Percentiles rank a stretch among this genome's conserved stretches.
Evolutionary conservation across 2,888 invertebrate species (phyloP).

Genomic region (Hylaea fasciaria): DNA sequence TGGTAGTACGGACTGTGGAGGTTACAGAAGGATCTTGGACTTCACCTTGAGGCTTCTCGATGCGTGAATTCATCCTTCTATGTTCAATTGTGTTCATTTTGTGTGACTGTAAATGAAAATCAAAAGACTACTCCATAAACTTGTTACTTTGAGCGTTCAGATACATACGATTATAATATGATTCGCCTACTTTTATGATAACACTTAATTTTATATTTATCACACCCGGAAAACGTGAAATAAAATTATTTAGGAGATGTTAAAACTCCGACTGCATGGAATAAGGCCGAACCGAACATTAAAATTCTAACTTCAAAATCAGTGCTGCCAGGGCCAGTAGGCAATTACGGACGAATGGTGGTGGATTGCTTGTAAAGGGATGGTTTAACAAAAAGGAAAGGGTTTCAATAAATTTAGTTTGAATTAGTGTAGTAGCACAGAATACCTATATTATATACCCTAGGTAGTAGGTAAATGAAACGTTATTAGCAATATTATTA

Average conservation of each 20-base stretch:
- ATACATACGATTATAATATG: neutral
- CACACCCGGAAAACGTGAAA: constrained; percentile 4
- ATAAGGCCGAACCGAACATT: too few relatives aligned
- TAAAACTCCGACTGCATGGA: neutral
- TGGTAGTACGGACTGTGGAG: constrained; percentile 63
- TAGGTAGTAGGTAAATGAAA: too few relatives aligned
- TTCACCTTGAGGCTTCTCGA: constrained; percentile 63
- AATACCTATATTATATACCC: too few relatives aligned
- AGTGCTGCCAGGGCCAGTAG: too few relatives aligned
- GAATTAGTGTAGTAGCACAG: too few relatives aligned
- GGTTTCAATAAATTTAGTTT: too few relatives aligned
- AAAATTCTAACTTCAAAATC: too few relatives aligned
- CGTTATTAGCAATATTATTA: too few relatives aligned
- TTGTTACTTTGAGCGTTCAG: neutral
- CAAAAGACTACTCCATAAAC: neutral
- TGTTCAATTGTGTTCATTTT: constrained; percentile 56
- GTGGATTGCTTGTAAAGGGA: too few relatives aligned
- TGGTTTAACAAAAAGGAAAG: too few relatives aligned
- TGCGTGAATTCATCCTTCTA: constrained; percentile 48
- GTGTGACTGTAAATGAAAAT: constrained; percentile 41
- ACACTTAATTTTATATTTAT: neutral
- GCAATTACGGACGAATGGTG: too few relatives aligned
- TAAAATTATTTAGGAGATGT: neutral
- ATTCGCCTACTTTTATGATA: neutral
- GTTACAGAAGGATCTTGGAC: constrained; percentile 76